Percentiles rank a stretch among this genome's conserved stretches.
These are phyloP conservation scores for Chorisops tibialis DNA, from an alignment of 2,888 invertebrate species.

Conservation along the genomic window DNA sequence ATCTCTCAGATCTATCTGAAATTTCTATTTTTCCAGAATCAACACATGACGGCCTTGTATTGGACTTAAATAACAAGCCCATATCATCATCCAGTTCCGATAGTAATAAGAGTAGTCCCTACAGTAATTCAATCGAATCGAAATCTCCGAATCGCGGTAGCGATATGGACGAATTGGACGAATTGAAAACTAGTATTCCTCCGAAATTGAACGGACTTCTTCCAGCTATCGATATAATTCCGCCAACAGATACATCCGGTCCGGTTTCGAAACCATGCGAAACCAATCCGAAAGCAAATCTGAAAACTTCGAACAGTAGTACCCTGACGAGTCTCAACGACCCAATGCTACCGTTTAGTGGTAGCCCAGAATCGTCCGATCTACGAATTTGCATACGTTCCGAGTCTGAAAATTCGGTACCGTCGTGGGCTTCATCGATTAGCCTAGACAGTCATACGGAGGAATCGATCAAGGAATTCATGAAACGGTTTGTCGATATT, in stretches of 20 bases:
- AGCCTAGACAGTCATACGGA: slow-evolving; percentile 58
- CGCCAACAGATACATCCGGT: slow-evolving; percentile 37
- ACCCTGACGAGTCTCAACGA: slow-evolving; percentile 59
- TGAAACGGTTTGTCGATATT: slow-evolving; percentile 63
- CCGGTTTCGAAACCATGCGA: neutral
- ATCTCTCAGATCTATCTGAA: neutral
- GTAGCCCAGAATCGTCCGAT: slow-evolving; percentile 58
- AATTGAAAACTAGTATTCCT: slow-evolving; percentile 4
- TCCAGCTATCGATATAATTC: slow-evolving; percentile 48
- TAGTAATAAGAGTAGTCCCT: slow-evolving; percentile 35
- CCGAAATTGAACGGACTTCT: slow-evolving; percentile 43
- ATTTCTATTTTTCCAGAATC: slow-evolving; percentile 23
- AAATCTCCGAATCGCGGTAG: slow-evolving; percentile 35
- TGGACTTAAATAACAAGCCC: slow-evolving; percentile 34
- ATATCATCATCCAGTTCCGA: slow-evolving; percentile 42
- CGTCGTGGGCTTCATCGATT: slow-evolving; percentile 63
- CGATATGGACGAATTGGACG: slow-evolving; percentile 41
- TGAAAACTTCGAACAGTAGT: slow-evolving; percentile 54
- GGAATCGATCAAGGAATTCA: slow-evolving; percentile 60
- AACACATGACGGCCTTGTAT: slow-evolving; percentile 25
- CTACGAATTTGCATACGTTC: slow-evolving; percentile 51
- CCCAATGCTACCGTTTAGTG: slow-evolving; percentile 56
- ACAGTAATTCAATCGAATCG: slow-evolving; percentile 48
- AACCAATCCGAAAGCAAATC: slow-evolving; percentile 36
- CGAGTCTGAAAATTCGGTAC: slow-evolving; percentile 61